These are phyloP conservation scores for Hippocampus kuda DNA, from an alignment of 2,797 vertebrate genomes.

Conservation along the genomic window DNA sequence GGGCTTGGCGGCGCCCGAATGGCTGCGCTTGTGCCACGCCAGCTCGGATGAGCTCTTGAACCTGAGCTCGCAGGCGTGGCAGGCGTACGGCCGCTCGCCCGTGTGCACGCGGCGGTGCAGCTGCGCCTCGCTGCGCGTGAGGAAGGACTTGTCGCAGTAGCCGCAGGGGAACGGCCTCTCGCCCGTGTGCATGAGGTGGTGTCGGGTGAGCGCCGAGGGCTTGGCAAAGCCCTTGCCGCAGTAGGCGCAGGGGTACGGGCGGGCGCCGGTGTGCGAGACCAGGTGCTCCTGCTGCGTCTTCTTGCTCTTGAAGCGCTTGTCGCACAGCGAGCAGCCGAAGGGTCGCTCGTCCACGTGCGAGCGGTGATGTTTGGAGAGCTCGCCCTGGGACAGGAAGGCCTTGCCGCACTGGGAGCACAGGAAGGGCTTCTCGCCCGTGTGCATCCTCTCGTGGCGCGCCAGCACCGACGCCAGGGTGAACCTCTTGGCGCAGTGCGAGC, in stretches of 20 bases:
- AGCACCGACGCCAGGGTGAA: slow-evolving; percentile 66
- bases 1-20: slow-evolving; percentile 36
- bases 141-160: slow-evolving; percentile 77
- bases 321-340: slow-evolving; percentile 59
- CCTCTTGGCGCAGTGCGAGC: slow-evolving; percentile 64
- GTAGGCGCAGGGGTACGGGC: slow-evolving; percentile 72
- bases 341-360: slow-evolving; percentile 64
- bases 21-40: slow-evolving; percentile 61
- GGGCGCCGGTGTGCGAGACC: slow-evolving; percentile 68
- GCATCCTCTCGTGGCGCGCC: slow-evolving; percentile 67
- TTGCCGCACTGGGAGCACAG: slow-evolving; percentile 72
- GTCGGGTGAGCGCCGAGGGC: slow-evolving; percentile 74
- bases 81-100: slow-evolving; percentile 64
- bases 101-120: slow-evolving; percentile 74
- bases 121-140: slow-evolving; percentile 73
- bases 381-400: slow-evolving; percentile 65
- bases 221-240: slow-evolving; percentile 81
- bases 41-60: slow-evolving; percentile 70
- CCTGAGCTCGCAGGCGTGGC: slow-evolving; percentile 53
- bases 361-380: slow-evolving; percentile 67
- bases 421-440: slow-evolving; percentile 71
- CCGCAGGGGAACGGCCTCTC: slow-evolving; percentile 76
- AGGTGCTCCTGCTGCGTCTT: slow-evolving; percentile 71
- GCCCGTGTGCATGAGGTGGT: slow-evolving; percentile 79
- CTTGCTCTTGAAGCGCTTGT: slow-evolving; percentile 67